These are phyloP conservation scores for Podarcis lilfordi DNA, from an alignment of 2,797 vertebrate genomes.

Conservation along the genomic window DNA sequence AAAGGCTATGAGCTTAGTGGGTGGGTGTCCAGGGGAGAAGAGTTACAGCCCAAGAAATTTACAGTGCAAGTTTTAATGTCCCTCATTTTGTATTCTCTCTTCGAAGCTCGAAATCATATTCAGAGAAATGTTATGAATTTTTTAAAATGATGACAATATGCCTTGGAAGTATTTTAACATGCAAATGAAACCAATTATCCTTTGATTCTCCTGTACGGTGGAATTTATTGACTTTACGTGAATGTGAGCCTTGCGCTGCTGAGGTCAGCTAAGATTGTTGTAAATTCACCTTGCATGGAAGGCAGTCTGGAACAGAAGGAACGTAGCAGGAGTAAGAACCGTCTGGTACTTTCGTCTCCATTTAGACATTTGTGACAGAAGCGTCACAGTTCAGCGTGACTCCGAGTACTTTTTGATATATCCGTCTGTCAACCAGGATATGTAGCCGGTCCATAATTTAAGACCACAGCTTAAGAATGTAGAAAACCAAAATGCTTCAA, in stretches of 20 bases:
- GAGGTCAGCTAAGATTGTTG: constrained; percentile 5
- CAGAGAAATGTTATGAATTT: constrained; percentile 54
- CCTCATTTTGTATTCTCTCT: constrained; percentile 58
- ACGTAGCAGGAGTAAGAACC: background rate
- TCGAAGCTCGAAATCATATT: constrained; percentile 53
- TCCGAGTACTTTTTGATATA: background rate
- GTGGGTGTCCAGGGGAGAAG: constrained; percentile 36
- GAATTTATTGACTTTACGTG: constrained; percentile 22
- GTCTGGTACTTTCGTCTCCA: background rate
- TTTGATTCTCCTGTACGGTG: constrained; percentile 27
- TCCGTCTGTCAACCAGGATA: too few species aligned
- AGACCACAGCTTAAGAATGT: too few species aligned
- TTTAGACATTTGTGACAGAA: background rate
- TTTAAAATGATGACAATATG: constrained; percentile 38
- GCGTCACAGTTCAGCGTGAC: background rate
- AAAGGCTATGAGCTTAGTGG: constrained; percentile 69
- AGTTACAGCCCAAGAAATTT: constrained; percentile 67
- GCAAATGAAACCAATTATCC: constrained; percentile 36
- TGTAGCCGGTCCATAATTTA: too few species aligned
- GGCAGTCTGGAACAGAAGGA: background rate
- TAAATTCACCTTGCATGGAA: background rate
- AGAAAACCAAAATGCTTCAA: too few species aligned
- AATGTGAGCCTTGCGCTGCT: background rate
- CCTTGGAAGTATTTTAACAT: constrained; percentile 35
- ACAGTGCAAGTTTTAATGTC: constrained; percentile 62